Conservation (phyloP, 2,888 invertebrate species). For the Macroteleia sp. region DNA sequence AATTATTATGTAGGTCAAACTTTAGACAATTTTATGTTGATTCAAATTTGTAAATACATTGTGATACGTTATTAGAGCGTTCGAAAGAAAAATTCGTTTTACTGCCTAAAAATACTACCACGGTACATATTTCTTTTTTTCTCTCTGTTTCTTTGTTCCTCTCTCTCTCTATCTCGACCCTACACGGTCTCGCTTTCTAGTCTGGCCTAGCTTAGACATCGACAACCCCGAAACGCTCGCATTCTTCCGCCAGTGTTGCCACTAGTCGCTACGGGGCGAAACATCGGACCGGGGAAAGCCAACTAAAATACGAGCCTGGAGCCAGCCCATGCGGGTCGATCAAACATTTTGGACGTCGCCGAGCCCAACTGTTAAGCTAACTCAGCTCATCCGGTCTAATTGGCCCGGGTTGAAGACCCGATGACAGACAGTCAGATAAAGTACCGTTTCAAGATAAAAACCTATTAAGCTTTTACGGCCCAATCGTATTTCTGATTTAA, state of each 20-base stretch:
- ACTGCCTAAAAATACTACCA: no score
- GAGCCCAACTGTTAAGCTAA: background rate
- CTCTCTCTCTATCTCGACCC: background rate
- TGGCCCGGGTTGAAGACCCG: background rate
- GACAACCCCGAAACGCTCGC: slow-evolving; percentile 9
- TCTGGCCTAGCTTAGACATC: slow-evolving; percentile 23
- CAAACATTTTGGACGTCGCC: background rate
- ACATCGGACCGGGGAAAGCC: background rate
- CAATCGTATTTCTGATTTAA: background rate
- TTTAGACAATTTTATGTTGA: no score
- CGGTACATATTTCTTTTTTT: background rate
- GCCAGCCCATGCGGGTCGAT: slow-evolving; percentile 18
- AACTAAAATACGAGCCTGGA: background rate
- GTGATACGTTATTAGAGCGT: no score
- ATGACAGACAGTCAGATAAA: background rate
- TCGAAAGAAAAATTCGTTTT: no score
- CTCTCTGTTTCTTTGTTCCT: background rate
- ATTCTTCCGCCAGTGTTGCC: slow-evolving; percentile 37
- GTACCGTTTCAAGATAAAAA: background rate
- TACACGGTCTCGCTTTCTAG: background rate
- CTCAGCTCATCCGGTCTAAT: background rate
- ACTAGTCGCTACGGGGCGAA: slow-evolving; percentile 6
- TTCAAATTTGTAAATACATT: no score
- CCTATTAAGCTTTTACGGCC: background rate
- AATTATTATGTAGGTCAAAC: no score